phyloP scores from a whole-genome alignment of 2,888 invertebrate species.

The Microdon myrmicae region DNA sequence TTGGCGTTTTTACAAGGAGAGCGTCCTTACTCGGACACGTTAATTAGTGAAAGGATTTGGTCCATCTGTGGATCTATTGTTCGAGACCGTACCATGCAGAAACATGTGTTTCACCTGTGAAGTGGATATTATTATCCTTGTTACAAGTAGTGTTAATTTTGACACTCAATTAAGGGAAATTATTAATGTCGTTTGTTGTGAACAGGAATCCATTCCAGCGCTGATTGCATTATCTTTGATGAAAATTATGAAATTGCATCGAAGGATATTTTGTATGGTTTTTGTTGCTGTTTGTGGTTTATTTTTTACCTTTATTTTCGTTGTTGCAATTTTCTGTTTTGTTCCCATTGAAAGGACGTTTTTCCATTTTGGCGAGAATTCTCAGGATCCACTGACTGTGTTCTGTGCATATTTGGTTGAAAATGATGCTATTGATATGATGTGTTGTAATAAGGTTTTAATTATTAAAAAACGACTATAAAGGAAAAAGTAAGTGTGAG shows the following conservation, averaged over 20 bases:
- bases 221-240: constrained; percentile 28
- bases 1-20: no score
- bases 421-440: constrained; percentile 1
- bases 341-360: no score
- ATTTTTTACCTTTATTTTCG: background rate
- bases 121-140: constrained; percentile 17
- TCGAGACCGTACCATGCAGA: no score
- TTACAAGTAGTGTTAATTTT: constrained; percentile 24
- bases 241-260: constrained; percentile 15
- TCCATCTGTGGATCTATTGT: no score
- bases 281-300: constrained; percentile 1
- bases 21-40: no score
- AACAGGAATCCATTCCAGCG: background rate
- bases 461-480: constrained; percentile 23
- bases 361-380: no score
- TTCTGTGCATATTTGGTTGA: background rate
- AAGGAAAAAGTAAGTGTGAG: background rate
- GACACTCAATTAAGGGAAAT: constrained; percentile 28
- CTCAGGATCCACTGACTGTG: no score
- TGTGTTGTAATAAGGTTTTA: constrained; percentile 30
- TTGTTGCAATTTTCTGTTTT: no score
- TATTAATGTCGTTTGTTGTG: background rate
- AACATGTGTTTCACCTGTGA: background rate
- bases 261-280: constrained; percentile 5
- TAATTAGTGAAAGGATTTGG: no score